Evolutionary conservation across 1,140 invertebrate genomes (phyloP).

Genomic region (Berghia stephanieae): DNA sequence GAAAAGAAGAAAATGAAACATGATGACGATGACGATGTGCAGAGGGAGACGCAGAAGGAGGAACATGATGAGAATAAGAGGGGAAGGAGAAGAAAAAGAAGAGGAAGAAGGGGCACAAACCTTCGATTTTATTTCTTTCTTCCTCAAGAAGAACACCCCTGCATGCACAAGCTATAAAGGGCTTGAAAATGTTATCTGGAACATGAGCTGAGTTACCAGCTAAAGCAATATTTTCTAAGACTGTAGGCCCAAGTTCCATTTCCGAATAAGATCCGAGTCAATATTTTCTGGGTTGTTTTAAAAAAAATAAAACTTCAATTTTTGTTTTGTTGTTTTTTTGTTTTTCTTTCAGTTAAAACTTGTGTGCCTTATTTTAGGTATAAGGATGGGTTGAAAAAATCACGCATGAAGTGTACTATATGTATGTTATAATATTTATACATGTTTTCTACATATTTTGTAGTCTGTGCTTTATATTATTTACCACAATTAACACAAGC

Average conservation of each 20-base stretch:
- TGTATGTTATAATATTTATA: too few species aligned
- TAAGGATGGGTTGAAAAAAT: too few species aligned
- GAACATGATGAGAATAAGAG: neutral
- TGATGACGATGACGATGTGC: neutral
- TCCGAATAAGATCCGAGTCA: too few species aligned
- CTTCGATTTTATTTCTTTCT: conserved; percentile 39
- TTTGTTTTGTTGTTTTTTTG: too few species aligned
- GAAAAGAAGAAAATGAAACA: neutral
- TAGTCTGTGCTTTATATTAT: too few species aligned
- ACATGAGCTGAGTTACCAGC: conserved; percentile 50
- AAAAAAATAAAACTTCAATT: too few species aligned
- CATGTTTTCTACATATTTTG: too few species aligned
- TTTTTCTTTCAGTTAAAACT: too few species aligned
- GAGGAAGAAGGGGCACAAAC: conserved; percentile 21
- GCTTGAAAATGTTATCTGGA: conserved; percentile 47
- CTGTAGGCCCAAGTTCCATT: conserved; percentile 47
- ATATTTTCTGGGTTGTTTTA: too few species aligned
- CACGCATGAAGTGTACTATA: too few species aligned
- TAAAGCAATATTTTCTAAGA: conserved; percentile 46
- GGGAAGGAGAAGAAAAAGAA: neutral
- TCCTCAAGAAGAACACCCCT: conserved; percentile 42
- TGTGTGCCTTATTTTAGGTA: too few species aligned
- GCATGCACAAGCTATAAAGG: conserved; percentile 44
- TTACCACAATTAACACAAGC: too few species aligned
- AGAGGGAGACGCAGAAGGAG: neutral